These are phyloP conservation scores for Thysanoteuthis rhombus DNA, from an alignment of 2,888 invertebrate genomes.

Conservation along the genomic window DNA sequence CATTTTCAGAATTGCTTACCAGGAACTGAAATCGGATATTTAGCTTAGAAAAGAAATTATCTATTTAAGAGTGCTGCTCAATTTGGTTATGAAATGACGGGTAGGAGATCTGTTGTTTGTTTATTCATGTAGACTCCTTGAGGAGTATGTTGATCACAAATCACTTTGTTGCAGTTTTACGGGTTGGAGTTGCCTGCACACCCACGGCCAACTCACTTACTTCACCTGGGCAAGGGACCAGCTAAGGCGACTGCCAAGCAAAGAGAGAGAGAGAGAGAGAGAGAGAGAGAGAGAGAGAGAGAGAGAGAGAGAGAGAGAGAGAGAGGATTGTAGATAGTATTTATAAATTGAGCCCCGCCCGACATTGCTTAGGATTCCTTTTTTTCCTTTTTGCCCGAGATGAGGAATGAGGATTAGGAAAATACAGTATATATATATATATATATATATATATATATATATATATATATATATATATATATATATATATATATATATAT, in stretches of 20 bases:
- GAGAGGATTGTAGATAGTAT: not conserved
- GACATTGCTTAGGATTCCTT: not conserved
- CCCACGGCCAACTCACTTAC: no score
- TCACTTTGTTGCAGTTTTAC: no score
- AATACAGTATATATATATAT: not conserved
- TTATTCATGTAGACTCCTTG: no score
- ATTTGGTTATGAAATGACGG: no score
- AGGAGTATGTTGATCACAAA: no score
- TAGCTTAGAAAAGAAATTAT: not conserved
- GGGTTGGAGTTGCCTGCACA: no score
- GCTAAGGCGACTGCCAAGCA: no score
- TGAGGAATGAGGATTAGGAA: not conserved
- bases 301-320: not conserved
- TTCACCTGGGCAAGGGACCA: no score
- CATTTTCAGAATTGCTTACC: not conserved
- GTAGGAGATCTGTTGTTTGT: no score
- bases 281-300: no score
- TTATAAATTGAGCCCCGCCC: not conserved
- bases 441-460: not conserved
- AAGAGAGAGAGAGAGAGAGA: no score
- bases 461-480: not conserved
- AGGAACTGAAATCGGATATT: not conserved
- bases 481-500: constrained; percentile 14
- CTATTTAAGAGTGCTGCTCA: not conserved
- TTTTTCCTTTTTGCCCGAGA: not conserved